Conservation (phyloP, 2,797 vertebrate genomes). For the Myripristis murdjan region DNA sequence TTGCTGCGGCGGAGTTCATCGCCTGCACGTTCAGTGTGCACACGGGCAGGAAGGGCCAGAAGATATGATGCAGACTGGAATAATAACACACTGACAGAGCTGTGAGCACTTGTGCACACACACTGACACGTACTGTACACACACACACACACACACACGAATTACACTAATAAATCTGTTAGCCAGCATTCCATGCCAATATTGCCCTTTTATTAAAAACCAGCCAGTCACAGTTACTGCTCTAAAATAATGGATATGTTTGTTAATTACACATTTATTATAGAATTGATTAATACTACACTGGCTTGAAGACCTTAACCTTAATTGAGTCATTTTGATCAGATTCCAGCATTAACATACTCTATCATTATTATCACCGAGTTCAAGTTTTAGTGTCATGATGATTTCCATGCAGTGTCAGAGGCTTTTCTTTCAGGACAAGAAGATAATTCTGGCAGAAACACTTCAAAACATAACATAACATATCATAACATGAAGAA, state of each 20-base stretch:
- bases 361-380: background rate
- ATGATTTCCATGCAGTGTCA: background rate
- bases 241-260: too few species aligned
- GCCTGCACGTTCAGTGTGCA: slow-evolving; percentile 19
- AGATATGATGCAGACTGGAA: slow-evolving; percentile 20
- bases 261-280: slow-evolving; percentile 8
- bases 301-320: background rate
- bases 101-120: background rate
- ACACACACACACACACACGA: background rate
- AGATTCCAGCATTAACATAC: background rate
- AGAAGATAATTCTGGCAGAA: background rate
- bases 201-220: too few species aligned
- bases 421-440: background rate
- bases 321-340: slow-evolving; percentile 21
- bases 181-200: too few species aligned
- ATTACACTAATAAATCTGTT: slow-evolving; percentile 27
- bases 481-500: too few species aligned
- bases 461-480: too few species aligned
- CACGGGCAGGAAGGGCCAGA: background rate
- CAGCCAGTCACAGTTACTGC: too few species aligned
- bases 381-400: background rate
- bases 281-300: slow-evolving; percentile 32
- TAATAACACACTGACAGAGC: background rate
- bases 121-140: background rate
- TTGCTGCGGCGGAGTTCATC: slow-evolving; percentile 43